Base-by-base conservation (phyloP, 1,140 invertebrate species). In the Venturia canescens region DNA sequence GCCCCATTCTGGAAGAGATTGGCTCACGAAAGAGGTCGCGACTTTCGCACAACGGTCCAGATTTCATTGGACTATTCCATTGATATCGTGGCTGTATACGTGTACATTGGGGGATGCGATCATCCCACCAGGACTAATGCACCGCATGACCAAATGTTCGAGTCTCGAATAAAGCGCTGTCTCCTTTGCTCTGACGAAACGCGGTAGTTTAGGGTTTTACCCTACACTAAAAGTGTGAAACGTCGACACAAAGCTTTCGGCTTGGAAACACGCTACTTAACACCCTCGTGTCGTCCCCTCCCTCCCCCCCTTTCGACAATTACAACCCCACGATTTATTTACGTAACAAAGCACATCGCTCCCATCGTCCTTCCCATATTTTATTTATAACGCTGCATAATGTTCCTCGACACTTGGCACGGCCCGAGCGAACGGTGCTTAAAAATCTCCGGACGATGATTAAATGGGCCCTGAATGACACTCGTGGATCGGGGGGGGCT, bases 91-190 rank as follows among this genome's bases (percentile, higher is more conserved):
- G 29, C 4, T 79, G 66, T 80, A 82, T 71, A 63, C 76, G 29
- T 70, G 63, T 83, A 78, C 84, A 83, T 79, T 80, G 18, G 29
- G 18, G 82, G 80, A 84, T 88, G n/a, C n/a, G 87, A 89, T 88
- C 89, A 85, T 80, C 87, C 88, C 89, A 88, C 85, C 89, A 90
- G 86, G 89, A 87, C 89, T 90, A 90, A 90, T 90, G 89, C 85
- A 87, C 84, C 83, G 83, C 86, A 81, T 70, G 86, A 86, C 89
- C 89, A 90, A 90, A 90, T 90, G 89, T 90, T 90, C 89, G 79
- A 85, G 80, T 86, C 82, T 85, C 84, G 86, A 89, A 89, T 90
- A 89, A 88, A 90, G 90, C 87, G 88, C 83, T 83, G 79, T 85
- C 86, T 87, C 80, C 85, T 18, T 88, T 77, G 3, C 27, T 66